Evolutionary conservation across 2,888 invertebrate genomes (phyloP), one percentile per base, ranked within the genome.

Genomic region (Augiades crinisus): DNA sequence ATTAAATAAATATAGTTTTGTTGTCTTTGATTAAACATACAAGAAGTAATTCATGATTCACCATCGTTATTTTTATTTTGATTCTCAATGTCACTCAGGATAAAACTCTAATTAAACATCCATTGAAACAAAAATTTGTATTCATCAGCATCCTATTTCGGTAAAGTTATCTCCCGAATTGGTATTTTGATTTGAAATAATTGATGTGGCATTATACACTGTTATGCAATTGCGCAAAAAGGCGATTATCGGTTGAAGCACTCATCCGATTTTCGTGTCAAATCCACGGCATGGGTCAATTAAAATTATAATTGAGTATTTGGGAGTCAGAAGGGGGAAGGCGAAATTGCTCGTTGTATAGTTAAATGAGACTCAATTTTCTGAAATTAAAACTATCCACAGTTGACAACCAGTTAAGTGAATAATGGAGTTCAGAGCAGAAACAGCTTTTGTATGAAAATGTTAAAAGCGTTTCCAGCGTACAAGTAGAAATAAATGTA

Each of bases 271-370:
- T 67, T 65, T 67, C 71, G 68, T 70, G 81, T 80, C 83, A 81
- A 75, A 75, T 70, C 70, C 79, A 81, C 72, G 68, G 68, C 71
- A 60, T 67, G 67, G 72, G 67, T 78, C 80, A 82, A 84, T 83
- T 83, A 81, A 82, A 82, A 82, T 78, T 72, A 75, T 81, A 84
- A 84, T 84, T 78, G 80, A 76, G 74, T 76, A 71, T 77, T 79
- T 74, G 65, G 73, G 60, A 59, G 62, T 54, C 45, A 36, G 41
- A 43, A 43, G 58, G 51, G 59, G 47, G 30, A 30, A 40, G 55
- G 56, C 44, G 58, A 57, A 59, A 56, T 57, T 57, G 59, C 51
- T 60, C 61, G 51, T 54, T 60, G 54, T 60, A 56, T 52, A 55
- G 57, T 59, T 54, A 55, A 63, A 58, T 62, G 59, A 57, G 59